A percentile compares a stretch with the other conserved stretches of the same genome.
Conservation (phyloP, 2,113 vertebrate species). For the Pomatostomus ruficeps region DNA sequence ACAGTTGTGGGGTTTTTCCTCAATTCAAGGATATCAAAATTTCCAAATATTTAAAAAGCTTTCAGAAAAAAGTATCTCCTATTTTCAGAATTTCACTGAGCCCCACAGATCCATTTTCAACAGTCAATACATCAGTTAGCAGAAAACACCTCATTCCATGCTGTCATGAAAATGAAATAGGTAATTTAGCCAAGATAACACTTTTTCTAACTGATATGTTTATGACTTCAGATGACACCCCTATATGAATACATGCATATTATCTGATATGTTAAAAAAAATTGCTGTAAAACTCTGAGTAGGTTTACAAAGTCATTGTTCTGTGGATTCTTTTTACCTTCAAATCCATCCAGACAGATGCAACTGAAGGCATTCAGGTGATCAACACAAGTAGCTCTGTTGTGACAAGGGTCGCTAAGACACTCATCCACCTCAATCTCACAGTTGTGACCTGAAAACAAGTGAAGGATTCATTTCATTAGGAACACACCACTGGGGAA, state of each 20-base stretch:
- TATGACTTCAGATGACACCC: neutral
- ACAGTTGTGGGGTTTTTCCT: neutral
- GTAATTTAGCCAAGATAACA: neutral
- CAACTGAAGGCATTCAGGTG: slow-evolving; percentile 75
- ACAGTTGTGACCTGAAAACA: slow-evolving; percentile 74
- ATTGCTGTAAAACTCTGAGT: neutral
- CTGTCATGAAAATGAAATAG: neutral
- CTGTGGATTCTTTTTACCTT: slow-evolving; percentile 64
- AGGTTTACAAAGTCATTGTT: neutral
- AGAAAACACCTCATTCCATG: neutral
- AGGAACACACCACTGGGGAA: neutral
- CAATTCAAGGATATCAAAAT: neutral
- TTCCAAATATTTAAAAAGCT: neutral
- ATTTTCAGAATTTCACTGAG: neutral
- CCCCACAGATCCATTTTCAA: neutral
- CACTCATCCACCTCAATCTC: slow-evolving; percentile 80
- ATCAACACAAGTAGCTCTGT: slow-evolving; percentile 72
- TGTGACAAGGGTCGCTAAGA: slow-evolving; percentile 74
- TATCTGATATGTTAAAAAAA: neutral
- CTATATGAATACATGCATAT: neutral
- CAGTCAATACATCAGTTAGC: neutral
- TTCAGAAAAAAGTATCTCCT: neutral
- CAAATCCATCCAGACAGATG: slow-evolving; percentile 70
- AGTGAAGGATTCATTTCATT: slow-evolving; percentile 39
- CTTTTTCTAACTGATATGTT: neutral